phyloP scores from a whole-genome alignment of 53 echinoderm and acorn worm species.

The Paelopatides confundens region DNA sequence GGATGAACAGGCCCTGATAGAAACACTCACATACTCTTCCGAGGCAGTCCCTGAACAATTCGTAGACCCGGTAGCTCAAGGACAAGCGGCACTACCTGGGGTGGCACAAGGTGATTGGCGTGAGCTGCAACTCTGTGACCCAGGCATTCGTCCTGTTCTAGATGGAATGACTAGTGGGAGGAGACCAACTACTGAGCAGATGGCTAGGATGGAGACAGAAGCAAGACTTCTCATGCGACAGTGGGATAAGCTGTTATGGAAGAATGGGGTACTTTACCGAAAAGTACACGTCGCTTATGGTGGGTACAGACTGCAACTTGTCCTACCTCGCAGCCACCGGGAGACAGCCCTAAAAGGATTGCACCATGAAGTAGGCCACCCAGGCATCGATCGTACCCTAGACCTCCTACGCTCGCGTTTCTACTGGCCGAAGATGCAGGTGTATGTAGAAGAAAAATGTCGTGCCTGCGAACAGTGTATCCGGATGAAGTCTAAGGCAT shows the following conservation, averaged over 20 bases:
- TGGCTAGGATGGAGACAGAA: background rate
- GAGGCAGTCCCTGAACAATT: slow-evolving; percentile 34
- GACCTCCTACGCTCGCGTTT: slow-evolving; percentile 64
- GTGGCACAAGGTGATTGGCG: background rate
- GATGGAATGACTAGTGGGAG: background rate
- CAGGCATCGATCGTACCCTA: slow-evolving; percentile 64
- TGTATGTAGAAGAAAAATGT: slow-evolving; percentile 56
- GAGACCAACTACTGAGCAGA: background rate
- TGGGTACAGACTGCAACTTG: slow-evolving; percentile 38
- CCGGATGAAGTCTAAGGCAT: slow-evolving; percentile 23
- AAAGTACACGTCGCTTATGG: background rate
- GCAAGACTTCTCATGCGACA: slow-evolving; percentile 35
- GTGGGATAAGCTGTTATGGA: slow-evolving; percentile 39
- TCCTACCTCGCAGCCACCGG: slow-evolving; percentile 32
- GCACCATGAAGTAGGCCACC: slow-evolving; percentile 68
- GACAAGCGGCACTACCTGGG: slow-evolving; percentile 20
- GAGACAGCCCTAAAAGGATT: slow-evolving; percentile 54
- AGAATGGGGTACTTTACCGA: slow-evolving; percentile 49
- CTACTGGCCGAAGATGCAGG: slow-evolving; percentile 71
- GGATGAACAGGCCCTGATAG: background rate
- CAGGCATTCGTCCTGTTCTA: background rate
- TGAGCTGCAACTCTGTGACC: background rate
- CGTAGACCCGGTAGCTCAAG: background rate
- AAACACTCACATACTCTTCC: slow-evolving; percentile 31
- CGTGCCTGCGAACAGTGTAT: slow-evolving; percentile 47